Base-by-base conservation (phyloP, 1,140 invertebrate species). In the Eulimnadia texana region DNA sequence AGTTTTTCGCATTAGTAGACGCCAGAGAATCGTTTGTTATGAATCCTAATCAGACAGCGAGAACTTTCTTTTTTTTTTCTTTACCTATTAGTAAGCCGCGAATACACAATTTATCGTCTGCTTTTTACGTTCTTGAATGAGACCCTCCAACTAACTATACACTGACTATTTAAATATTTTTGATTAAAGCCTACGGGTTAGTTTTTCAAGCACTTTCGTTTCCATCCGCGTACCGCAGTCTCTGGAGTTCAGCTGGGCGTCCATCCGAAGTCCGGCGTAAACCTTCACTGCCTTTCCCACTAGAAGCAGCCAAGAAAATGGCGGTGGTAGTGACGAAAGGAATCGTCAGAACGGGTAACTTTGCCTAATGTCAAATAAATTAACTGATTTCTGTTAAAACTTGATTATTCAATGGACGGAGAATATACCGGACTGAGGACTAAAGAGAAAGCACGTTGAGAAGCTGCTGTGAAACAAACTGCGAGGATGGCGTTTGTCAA, bases 321-420 rank as follows among this genome's bases (percentile, higher is more conserved):
- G 55, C 27, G 22, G 16, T n/a, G 1, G 55, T 57, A 1, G 33
- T 33, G 11, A 57, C 55, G 20, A 57, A 57, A 16, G 55, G 55
- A 33, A 57, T 57, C 22, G 55, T 57, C 55, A 57, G 29, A 16
- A 57, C 22, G 1, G 55, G 55, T n/a, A 57, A 57, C 29, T 33
- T 33, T n/a, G n/a, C n/a, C n/a, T n/a, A n/a, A n/a, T n/a, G n/a
- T n/a, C n/a, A n/a, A n/a, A n/a, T n/a, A n/a, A n/a, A n/a, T n/a
- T n/a, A n/a, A n/a, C n/a, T n/a, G n/a, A n/a, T n/a, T n/a, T n/a
- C n/a, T n/a, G n/a, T 9, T 42, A 9, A 42, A 42, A 42, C 16
- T 42, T 42, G 6, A 16, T 42, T 42, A 16, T 42, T 42, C 6
- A 42, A 42, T 9, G 16, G 16, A 6, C 16, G 33, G 33, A 11